Base-by-base conservation (phyloP, 2,797 vertebrate species). In the Perdix hodgsoniae region DNA sequence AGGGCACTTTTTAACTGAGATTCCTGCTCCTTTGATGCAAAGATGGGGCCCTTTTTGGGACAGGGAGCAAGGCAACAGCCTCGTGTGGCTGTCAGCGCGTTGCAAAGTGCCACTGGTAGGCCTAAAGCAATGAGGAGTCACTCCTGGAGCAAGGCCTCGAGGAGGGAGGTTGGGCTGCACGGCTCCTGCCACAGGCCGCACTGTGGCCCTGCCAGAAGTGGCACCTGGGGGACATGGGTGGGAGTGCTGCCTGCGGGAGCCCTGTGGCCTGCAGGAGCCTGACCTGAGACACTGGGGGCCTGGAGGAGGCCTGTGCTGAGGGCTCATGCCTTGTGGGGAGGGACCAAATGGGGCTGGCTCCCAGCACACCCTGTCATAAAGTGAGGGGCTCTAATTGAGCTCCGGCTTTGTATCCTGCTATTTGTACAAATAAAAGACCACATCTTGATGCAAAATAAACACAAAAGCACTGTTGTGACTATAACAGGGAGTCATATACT, bases 401-500 rank as follows among this genome's bases (percentile, higher is more conserved):
- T 66, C 75, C 94, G 91, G 87, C 93, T 97, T 97, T 92, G 96
- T 97, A 97, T 98, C 98, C 98, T 98, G 97, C 97, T 98, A 97
- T 98, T 98, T 98, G 97, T 97, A 97, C 97, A 98, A 98, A 98
- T 98, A 98, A 97, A 97, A 97, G 97, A 96, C 96, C 97, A 96
- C 95, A 91, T 98, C 97, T 97, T 88, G 98, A 97, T 98, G 97
- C 98, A 98, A 98, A 98, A 98, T 98, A 98, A 98, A 98, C 98
- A 98, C 97, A 98, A 98, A 98, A 98, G 98, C 97, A 83, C 97
- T 98, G 98, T 98, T 98, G 97, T 98, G 98, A 98, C 98, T 98
- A 96, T 98, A 98, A 98, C 97, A 98, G 97, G 97, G 98, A 98
- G 98, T 98, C 98, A 97, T 98, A 98, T 98, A 98, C 98, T 98